These are phyloP conservation scores for Elachura formosa DNA, from an alignment of 2,113 vertebrate genomes.

Conservation along the genomic window DNA sequence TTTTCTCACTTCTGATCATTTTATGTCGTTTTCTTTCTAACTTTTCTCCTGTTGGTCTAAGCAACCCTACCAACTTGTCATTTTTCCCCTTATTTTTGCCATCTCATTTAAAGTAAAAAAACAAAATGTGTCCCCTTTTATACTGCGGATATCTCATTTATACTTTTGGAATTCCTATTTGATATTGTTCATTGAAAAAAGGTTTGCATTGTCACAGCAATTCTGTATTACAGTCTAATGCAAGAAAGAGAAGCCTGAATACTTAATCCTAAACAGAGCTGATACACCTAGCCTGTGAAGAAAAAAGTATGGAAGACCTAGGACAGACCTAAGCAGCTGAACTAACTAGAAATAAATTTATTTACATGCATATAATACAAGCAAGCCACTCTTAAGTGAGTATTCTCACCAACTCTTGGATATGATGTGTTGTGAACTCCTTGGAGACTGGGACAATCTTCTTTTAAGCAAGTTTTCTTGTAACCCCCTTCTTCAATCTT, in stretches of 20 bases:
- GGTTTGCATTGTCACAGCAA: not conserved
- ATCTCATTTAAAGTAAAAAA: not conserved
- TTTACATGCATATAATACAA: not conserved
- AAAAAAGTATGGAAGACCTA: not conserved
- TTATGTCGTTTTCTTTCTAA: not conserved
- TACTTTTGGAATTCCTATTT: not conserved
- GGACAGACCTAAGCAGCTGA: not conserved
- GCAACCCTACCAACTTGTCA: not conserved
- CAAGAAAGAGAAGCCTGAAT: not conserved
- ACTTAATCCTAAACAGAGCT: not conserved
- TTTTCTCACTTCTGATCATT: not conserved
- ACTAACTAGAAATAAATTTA: not conserved
- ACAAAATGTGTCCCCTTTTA: not conserved
- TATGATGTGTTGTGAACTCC: slow-evolving; percentile 93
- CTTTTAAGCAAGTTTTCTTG: slow-evolving; percentile 86
- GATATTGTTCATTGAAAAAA: not conserved
- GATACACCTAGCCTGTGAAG: not conserved
- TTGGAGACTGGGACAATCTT: slow-evolving; percentile 79
- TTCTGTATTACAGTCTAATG: not conserved
- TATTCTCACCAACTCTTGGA: slow-evolving; percentile 85
- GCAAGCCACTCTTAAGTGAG: not conserved
- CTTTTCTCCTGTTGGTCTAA: not conserved
- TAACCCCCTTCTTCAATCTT: slow-evolving; percentile 83
- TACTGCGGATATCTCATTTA: not conserved
- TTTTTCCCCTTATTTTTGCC: not conserved